Evolutionary conservation across 2,797 vertebrate genomes (phyloP).

Genomic region (Enteromius treurensis): DNA sequence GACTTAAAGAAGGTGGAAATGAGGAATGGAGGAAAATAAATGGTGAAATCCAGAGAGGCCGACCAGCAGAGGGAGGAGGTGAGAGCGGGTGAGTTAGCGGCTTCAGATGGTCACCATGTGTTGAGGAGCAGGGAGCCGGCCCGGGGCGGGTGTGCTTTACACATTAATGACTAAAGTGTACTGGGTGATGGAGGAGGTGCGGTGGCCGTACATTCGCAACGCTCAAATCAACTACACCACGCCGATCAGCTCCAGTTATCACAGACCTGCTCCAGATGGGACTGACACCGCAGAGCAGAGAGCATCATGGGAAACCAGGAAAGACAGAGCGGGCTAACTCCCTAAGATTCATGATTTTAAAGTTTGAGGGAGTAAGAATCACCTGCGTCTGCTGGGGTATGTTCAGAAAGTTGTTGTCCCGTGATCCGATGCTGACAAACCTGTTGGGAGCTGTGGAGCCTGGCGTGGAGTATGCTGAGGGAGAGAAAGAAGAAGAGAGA

Average conservation of each 20-base stretch:
- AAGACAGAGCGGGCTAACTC: conserved; percentile 7
- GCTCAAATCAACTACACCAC: conserved; percentile 57
- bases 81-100: conserved; percentile 60
- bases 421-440: conserved; percentile 91
- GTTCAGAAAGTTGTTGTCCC: conserved; percentile 90
- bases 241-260: conserved; percentile 44
- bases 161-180: conserved; percentile 81
- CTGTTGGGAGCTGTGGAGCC: conserved; percentile 87
- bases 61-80: conserved; percentile 30
- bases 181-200: conserved; percentile 74
- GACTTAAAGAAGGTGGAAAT: neutral
- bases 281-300: conserved; percentile 43
- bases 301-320: conserved; percentile 42
- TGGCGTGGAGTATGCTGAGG: conserved; percentile 84
- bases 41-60: conserved; percentile 24
- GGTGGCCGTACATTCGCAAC: conserved; percentile 50
- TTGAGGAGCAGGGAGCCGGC: conserved; percentile 64
- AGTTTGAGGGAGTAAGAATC: conserved; percentile 30
- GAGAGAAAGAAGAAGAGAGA: conserved; percentile 7
- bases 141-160: conserved; percentile 79
- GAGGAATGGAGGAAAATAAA: conserved; percentile 19
- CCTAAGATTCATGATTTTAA: neutral
- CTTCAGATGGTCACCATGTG: conserved; percentile 83
- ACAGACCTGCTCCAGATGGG: conserved; percentile 50
- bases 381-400: conserved; percentile 88